Evolutionary conservation across 2,888 invertebrate species (phyloP).

Genomic region (Sylvicola cinctus): DNA sequence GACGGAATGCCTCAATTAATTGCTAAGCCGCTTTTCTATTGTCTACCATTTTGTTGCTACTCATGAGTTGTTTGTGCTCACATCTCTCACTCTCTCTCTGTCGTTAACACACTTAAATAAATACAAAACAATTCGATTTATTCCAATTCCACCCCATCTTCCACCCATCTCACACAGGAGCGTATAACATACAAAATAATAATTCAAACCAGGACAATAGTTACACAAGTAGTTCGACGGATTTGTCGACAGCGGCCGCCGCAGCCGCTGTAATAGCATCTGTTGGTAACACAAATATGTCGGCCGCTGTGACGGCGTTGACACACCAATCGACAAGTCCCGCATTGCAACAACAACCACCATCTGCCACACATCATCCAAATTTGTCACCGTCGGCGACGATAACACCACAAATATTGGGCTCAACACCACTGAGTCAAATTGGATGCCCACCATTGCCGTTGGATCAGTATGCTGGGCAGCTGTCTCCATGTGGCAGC

Average conservation of each 20-base stretch:
- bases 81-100: background rate
- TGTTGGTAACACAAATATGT: slow-evolving; percentile 4
- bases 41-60: too few species aligned
- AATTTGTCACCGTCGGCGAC: slow-evolving; percentile 1
- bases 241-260: slow-evolving; percentile 6
- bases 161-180: too few species aligned
- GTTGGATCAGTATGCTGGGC: slow-evolving; percentile 31
- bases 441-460: slow-evolving; percentile 41
- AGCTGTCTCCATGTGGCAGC: slow-evolving; percentile 30
- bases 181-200: too few species aligned
- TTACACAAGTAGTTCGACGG: too few species aligned
- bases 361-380: slow-evolving; percentile 1
- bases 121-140: too few species aligned
- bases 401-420: slow-evolving; percentile 40
- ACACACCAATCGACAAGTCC: background rate
- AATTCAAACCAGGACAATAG: too few species aligned
- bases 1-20: background rate
- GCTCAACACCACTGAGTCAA: slow-evolving; percentile 65
- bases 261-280: slow-evolving; percentile 7
- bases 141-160: too few species aligned
- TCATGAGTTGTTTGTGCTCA: background rate
- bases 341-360: slow-evolving; percentile 2
- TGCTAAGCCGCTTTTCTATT: too few species aligned
- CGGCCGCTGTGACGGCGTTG: too few species aligned
- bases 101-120: background rate